These are phyloP conservation scores for Chamaea fasciata DNA, from an alignment of 2,113 vertebrate genomes.

Conservation along the genomic window DNA sequence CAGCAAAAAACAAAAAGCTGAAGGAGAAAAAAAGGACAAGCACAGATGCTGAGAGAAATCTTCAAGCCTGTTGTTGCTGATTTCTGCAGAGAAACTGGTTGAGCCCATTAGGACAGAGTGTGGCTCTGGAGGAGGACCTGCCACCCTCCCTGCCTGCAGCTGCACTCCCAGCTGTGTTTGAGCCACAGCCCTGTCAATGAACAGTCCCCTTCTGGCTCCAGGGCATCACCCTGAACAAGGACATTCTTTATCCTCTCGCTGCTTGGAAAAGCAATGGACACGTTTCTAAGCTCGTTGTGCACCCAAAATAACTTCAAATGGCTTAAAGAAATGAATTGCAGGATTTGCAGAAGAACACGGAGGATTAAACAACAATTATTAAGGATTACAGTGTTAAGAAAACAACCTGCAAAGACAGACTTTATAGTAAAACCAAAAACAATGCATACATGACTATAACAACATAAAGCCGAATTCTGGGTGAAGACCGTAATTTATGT, in stretches of 20 bases:
- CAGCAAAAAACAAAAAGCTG: neutral
- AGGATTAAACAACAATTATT: neutral
- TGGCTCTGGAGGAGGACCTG: neutral
- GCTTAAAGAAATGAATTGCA: neutral
- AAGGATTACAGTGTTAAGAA: neutral
- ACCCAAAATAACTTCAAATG: neutral
- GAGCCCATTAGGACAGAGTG: neutral
- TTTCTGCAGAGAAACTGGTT: neutral
- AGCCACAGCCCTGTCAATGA: neutral
- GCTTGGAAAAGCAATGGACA: neutral
- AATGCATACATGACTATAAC: neutral
- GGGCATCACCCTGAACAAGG: neutral
- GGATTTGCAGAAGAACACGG: neutral
- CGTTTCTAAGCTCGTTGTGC: neutral
- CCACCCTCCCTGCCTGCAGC: neutral
- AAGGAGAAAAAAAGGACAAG: neutral
- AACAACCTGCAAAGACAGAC: neutral
- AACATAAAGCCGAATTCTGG: neutral
- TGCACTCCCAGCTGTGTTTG: neutral
- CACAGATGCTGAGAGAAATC: slow-evolving; percentile 10
- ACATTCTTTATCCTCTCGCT: neutral
- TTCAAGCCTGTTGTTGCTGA: slow-evolving; percentile 13
- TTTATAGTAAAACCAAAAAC: neutral
- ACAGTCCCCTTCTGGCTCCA: neutral
- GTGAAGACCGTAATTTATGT: neutral